Conservation (phyloP, 2,797 vertebrate species). For the Molossus molossus region DNA sequence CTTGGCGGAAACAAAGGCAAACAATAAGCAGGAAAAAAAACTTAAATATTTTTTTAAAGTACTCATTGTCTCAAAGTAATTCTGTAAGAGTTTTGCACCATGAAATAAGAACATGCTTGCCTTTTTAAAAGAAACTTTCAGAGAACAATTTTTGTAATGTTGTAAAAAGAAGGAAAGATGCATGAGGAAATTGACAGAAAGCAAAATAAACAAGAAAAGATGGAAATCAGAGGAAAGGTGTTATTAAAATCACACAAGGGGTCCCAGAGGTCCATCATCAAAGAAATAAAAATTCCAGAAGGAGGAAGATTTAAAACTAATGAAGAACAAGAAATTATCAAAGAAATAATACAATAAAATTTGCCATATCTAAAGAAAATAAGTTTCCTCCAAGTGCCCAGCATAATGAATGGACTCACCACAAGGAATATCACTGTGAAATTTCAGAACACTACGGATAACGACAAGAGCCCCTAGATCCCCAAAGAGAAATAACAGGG, state of each 20-base stretch:
- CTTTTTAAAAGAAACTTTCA: constrained; percentile 45
- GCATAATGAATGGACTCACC: background rate
- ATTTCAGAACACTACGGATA: background rate
- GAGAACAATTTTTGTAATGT: constrained; percentile 27
- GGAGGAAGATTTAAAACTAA: background rate
- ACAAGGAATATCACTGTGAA: background rate
- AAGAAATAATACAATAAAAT: background rate
- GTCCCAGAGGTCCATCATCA: background rate
- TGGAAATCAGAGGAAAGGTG: background rate
- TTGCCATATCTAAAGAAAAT: background rate
- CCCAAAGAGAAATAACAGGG: background rate
- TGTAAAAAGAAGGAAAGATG: background rate
- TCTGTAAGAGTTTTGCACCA: constrained; percentile 35
- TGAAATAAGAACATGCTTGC: constrained; percentile 60
- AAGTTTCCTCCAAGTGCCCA: background rate
- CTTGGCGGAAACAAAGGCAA: constrained; percentile 61
- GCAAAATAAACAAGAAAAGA: constrained; percentile 49
- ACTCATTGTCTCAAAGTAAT: constrained; percentile 60
- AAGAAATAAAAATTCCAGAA: constrained; percentile 48
- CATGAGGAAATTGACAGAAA: constrained; percentile 47
- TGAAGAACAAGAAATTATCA: constrained; percentile 9
- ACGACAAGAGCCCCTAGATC: background rate
- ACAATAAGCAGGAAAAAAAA: background rate
- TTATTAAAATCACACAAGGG: background rate
- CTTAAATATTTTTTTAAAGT: background rate